Evolutionary conservation across 2,113 vertebrate genomes (phyloP).

Genomic region (Mobula hypostoma): DNA sequence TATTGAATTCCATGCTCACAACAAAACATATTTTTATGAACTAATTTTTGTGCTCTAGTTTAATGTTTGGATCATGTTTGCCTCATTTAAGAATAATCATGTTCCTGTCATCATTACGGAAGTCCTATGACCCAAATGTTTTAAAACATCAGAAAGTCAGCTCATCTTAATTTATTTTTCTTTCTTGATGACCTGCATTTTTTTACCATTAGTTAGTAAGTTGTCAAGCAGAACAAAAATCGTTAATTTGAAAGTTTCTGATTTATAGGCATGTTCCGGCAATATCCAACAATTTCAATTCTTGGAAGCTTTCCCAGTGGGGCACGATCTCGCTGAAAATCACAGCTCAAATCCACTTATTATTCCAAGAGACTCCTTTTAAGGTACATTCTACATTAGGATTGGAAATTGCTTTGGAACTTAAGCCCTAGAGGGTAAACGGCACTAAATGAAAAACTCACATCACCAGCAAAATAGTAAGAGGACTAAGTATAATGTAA

Average conservation of each 20-base stretch:
- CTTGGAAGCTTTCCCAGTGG: background rate
- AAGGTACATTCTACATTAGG: background rate
- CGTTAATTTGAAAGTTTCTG: slow-evolving; percentile 1
- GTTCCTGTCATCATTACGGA: background rate
- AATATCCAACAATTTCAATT: background rate
- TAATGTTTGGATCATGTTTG: background rate
- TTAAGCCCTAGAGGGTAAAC: background rate
- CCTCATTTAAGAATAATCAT: background rate
- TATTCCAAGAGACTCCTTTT: slow-evolving; percentile 7
- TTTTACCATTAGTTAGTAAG: background rate
- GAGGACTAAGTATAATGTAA: background rate
- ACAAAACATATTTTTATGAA: background rate
- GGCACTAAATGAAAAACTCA: background rate
- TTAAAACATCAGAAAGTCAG: background rate
- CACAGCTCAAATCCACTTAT: background rate
- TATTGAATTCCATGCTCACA: background rate
- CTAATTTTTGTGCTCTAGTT: background rate
- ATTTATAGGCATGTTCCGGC: slow-evolving; percentile 18
- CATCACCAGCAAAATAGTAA: background rate
- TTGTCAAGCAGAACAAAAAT: slow-evolving; percentile 20
- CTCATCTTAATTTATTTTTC: background rate
- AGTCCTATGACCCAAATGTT: background rate
- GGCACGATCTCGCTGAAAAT: background rate
- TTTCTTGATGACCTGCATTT: background rate
- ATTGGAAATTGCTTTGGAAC: slow-evolving; percentile 15